Percentiles rank a stretch among this genome's conserved stretches.
These are phyloP conservation scores for Geophilus truncorum DNA, from an alignment of 2,888 invertebrate species.

Conservation along the genomic window DNA sequence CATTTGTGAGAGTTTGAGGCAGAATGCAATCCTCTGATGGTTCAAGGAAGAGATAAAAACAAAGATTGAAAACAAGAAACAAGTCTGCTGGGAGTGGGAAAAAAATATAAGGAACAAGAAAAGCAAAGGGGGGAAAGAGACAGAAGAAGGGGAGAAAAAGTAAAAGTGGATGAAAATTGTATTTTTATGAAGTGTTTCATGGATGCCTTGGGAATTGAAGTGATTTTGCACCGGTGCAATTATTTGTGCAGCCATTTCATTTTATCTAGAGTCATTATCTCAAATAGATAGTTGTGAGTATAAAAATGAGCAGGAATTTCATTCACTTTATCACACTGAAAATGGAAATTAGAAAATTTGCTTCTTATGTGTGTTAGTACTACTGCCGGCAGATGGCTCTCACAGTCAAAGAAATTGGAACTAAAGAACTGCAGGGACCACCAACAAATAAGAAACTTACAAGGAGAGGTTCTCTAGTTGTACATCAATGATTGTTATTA, in stretches of 20 bases:
- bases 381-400: no score
- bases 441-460: no score
- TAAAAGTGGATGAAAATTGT: background rate
- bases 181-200: constrained; percentile 10
- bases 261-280: background rate
- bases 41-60: background rate
- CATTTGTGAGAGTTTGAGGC: background rate
- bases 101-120: background rate
- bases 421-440: no score
- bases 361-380: no score
- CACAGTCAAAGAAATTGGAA: no score
- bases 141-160: background rate
- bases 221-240: background rate
- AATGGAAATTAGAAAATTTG: no score
- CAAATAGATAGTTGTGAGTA: background rate
- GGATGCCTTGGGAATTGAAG: background rate
- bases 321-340: background rate
- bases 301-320: background rate
- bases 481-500: no score
- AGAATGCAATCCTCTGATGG: background rate
- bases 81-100: background rate
- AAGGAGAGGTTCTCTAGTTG: no score
- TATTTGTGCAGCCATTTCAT: background rate
- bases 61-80: constrained; percentile 3
- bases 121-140: background rate